Conservation (phyloP, 2,113 vertebrate genomes). For the Cyphomyrus discorhynchus region DNA sequence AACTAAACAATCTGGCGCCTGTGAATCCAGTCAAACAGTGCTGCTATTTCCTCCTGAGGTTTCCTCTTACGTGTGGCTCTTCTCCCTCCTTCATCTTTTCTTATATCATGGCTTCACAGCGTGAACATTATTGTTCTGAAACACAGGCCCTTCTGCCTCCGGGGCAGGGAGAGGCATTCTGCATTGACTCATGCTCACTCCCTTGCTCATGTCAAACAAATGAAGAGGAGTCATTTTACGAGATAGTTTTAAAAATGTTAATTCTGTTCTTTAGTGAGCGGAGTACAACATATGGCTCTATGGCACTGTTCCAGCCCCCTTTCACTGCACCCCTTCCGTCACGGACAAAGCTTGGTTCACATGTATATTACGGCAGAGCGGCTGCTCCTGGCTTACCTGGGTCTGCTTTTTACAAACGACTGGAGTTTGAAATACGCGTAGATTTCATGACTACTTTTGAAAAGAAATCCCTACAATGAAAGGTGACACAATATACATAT, state of each 20-base stretch:
- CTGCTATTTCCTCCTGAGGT: slow-evolving; percentile 1
- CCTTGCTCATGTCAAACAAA: slow-evolving; percentile 9
- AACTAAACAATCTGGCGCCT: slow-evolving; percentile 13
- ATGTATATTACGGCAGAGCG: neutral
- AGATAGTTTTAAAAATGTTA: slow-evolving; percentile 5
- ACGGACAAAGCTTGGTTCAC: neutral
- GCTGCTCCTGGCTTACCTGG: neutral
- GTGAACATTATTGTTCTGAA: neutral
- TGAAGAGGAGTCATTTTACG: neutral
- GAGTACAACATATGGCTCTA: neutral
- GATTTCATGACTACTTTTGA: neutral
- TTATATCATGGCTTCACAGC: neutral
- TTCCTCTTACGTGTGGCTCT: slow-evolving; percentile 13
- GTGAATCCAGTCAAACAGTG: neutral
- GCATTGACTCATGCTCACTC: neutral
- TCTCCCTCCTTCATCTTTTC: slow-evolving; percentile 5
- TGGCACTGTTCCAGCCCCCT: neutral
- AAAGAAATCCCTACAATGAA: neutral
- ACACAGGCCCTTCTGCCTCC: neutral
- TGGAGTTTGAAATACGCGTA: neutral
- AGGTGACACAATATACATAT: neutral
- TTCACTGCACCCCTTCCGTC: neutral
- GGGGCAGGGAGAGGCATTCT: neutral
- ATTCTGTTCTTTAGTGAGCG: neutral
- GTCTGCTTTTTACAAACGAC: neutral